Evolutionary conservation across 2,888 invertebrate genomes (phyloP), one percentile per base, ranked within the genome.

Genomic region (Crocallis elinguaria): DNA sequence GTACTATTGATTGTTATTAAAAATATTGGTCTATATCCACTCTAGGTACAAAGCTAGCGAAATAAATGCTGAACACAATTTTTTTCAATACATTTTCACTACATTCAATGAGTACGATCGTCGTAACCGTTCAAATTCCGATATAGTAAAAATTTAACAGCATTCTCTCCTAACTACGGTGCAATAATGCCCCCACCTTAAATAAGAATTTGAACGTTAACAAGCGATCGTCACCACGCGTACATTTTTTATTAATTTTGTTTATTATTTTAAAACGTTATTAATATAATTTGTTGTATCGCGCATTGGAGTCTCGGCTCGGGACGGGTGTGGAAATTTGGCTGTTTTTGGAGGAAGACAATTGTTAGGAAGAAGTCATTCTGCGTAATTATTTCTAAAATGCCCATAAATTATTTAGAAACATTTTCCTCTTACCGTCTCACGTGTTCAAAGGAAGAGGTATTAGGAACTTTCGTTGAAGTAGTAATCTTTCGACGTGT

Each of bases 201-300:
- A 62, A 56, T 42, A 52, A 75, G 82, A 83, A 75, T 74, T 69
- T 70, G 72, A 69, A 73, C 69, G 58, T 56, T 49, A 57, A 67
- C 67, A 51, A 61, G 49, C 56, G 71, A 74, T 83, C 84, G 79
- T 66, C 71, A 74, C 71, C 88, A 84, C 81, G 83, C 86, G 80
- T 88, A 91, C 88, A 88, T 87, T 88, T 69, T 85, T 86, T 84
- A 83, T 85, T 86, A 81, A 82, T 84, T 87, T 84, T 81, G 82
- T 82, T 88, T 89, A 87, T 87, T 86, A 88, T 84, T 87, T 84
- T 89, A 88, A 89, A 90, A 89, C 87, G 74, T 90, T 89, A 89
- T 86, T 87, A 85, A 90, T 90, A 91, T 90, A 90, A 89, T 91
- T 89, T 91, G 90, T 89, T 90, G 90, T 91, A 82, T 76, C 64